phyloP scores from a whole-genome alignment of 2,888 invertebrate genomes.

The Pristionchus arcanus region DNA sequence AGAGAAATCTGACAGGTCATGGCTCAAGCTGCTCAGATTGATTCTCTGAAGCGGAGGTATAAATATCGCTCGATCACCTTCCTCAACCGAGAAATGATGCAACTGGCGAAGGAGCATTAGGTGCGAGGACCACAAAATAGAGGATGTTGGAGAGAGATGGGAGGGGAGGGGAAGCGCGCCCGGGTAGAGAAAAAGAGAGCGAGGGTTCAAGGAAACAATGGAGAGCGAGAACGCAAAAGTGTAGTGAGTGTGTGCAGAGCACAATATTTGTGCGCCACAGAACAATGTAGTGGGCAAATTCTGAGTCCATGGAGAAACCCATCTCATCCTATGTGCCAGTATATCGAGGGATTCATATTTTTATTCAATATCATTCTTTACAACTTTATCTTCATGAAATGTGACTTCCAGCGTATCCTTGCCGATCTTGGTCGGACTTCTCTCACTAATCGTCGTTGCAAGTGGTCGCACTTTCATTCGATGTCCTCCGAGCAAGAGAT shows the following conservation, averaged over 20 bases:
- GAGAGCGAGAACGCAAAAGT: background rate
- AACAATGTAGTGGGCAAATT: background rate
- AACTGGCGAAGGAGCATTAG: background rate
- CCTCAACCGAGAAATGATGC: background rate
- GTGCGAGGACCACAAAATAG: background rate
- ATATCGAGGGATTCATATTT: background rate
- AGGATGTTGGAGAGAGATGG: background rate
- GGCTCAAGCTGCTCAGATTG: background rate
- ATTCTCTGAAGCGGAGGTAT: background rate
- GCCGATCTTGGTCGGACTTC: background rate
- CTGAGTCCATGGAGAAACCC: background rate
- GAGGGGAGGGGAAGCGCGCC: no score
- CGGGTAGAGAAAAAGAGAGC: background rate
- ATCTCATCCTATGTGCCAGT: no score
- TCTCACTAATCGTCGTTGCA: background rate
- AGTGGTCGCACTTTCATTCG: background rate
- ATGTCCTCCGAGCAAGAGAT: background rate
- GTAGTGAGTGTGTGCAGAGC: constrained; percentile 1
- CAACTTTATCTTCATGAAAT: background rate
- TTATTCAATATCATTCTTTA: background rate
- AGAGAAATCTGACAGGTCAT: background rate
- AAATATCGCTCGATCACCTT: background rate
- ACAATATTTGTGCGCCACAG: background rate
- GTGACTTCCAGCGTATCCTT: background rate
- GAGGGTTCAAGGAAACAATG: background rate